A percentile compares a stretch with the other conserved stretches of the same genome.
Conservation (phyloP, 2,797 vertebrate species). For the Danio albolineatus region DNA sequence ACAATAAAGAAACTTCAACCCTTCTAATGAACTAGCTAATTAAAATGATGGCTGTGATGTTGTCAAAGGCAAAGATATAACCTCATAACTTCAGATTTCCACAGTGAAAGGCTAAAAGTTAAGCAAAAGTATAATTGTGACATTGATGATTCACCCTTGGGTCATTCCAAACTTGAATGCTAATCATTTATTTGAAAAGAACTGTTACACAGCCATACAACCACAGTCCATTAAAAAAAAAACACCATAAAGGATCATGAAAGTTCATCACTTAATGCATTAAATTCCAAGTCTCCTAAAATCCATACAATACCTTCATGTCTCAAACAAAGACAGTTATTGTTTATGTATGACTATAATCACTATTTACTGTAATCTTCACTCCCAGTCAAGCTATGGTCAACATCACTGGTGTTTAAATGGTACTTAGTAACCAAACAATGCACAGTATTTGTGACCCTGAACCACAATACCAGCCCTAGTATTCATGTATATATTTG, state of each 20-base stretch:
- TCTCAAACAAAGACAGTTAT: neutral
- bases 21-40: slow-evolving; percentile 15
- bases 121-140: neutral
- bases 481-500: too few species aligned
- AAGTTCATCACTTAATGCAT: neutral
- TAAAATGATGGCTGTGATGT: neutral
- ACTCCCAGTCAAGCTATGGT: neutral
- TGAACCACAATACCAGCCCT: too few species aligned
- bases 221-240: neutral
- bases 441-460: neutral
- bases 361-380: neutral
- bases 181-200: neutral
- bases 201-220: neutral
- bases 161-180: neutral
- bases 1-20: slow-evolving; percentile 32
- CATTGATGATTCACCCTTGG: neutral
- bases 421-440: neutral
- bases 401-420: too few species aligned
- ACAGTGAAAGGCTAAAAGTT: neutral
- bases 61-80: slow-evolving; percentile 12
- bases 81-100: neutral
- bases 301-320: neutral
- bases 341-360: neutral
- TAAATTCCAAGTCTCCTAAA: neutral
- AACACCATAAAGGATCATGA: neutral